Conservation (phyloP, 2,888 invertebrate species). For the Zygothrica quintamaculata region DNA sequence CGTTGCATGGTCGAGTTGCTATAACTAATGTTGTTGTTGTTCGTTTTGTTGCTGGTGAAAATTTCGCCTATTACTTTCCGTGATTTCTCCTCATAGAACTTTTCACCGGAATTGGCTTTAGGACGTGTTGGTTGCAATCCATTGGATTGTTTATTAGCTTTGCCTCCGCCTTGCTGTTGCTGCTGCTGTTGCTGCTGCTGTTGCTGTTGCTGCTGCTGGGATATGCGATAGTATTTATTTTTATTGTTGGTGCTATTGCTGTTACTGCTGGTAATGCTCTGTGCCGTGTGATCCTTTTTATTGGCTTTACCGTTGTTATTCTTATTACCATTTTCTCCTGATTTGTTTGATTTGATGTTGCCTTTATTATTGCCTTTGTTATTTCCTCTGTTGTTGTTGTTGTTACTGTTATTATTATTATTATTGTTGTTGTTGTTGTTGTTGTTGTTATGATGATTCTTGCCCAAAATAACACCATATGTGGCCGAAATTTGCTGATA, state of each 20-base stretch:
- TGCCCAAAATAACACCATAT: conserved; percentile 78
- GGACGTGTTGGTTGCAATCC: conserved; percentile 60
- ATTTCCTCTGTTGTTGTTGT: conserved; percentile 48
- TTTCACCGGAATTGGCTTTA: conserved; percentile 70
- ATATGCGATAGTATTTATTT: conserved; percentile 83
- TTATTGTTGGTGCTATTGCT: conserved; percentile 58
- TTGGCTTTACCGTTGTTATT: conserved; percentile 55
- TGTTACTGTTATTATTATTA: conserved; percentile 39
- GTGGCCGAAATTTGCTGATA: conserved; percentile 82
- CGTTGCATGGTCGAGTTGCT: conserved; percentile 46
- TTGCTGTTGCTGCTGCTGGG: conserved; percentile 66
- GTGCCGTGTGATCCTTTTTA: conserved; percentile 61
- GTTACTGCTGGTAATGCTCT: conserved; percentile 25
- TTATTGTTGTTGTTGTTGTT: conserved; percentile 48
- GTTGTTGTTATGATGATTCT: conserved; percentile 58
- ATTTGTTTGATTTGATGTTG: conserved; percentile 52
- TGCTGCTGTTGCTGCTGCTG: conserved; percentile 49
- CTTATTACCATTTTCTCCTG: conserved; percentile 43
- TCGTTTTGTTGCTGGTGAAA: conserved; percentile 11
- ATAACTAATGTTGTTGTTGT: conserved; percentile 40
- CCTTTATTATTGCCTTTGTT: conserved; percentile 51
- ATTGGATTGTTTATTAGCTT: conserved; percentile 63
- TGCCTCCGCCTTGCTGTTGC: conserved; percentile 38
- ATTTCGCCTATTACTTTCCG: conserved; percentile 80
- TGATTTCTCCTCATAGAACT: conserved; percentile 67